These are phyloP conservation scores for Mionectes olivaceus DNA, from an alignment of 2,797 vertebrate genomes.

Conservation along the genomic window DNA sequence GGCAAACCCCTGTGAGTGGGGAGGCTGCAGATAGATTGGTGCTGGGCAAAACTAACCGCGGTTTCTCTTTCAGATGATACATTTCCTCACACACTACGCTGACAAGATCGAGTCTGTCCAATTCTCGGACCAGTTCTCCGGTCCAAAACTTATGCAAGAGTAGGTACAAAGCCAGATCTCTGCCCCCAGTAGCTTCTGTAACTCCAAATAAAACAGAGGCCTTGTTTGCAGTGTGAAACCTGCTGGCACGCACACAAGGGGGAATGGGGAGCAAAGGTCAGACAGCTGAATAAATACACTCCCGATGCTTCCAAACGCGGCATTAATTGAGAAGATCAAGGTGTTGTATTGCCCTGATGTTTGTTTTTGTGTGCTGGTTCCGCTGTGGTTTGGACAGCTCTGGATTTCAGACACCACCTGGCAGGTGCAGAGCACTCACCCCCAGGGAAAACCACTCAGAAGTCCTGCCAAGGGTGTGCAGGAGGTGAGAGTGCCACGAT, in stretches of 20 bases:
- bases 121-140: constrained; percentile 99
- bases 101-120: constrained; percentile 99
- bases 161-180: constrained; percentile 74
- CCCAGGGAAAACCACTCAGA: background rate
- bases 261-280: background rate
- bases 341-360: background rate
- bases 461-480: background rate
- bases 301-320: background rate
- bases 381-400: background rate
- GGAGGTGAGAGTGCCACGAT: background rate
- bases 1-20: background rate
- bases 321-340: background rate
- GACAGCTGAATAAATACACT: background rate
- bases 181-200: background rate
- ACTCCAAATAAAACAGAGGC: background rate
- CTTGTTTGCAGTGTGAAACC: background rate
- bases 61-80: constrained; percentile 89
- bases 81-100: constrained; percentile 94
- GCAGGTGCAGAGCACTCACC: background rate
- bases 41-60: background rate
- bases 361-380: background rate
- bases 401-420: background rate
- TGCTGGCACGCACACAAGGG: background rate
- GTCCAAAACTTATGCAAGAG: constrained; percentile 99
- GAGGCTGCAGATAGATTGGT: background rate